Evolutionary conservation across 2,797 vertebrate genomes (phyloP), one percentile per base, ranked within the genome.

Genomic region (Uromys caudimaculatus): DNA sequence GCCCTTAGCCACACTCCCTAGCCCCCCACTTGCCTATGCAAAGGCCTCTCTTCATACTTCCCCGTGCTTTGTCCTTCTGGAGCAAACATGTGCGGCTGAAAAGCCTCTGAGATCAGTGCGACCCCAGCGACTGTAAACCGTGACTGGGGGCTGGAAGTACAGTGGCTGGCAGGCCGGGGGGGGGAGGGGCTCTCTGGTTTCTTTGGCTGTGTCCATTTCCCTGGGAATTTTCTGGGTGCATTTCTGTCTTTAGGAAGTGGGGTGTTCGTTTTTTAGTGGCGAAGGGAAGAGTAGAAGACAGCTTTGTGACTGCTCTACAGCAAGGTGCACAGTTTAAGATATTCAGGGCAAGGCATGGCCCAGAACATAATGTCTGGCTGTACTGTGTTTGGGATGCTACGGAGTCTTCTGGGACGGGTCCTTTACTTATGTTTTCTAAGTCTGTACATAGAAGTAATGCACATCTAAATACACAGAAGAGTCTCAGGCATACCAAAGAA

Each of bases 131-230:
- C 32, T 54, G 82, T 35, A 85, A 71, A 17, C 23, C 1, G 0
- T 3, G 27, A 0, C 16, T 0, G 3, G 7, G 21, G 5, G 1
- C 3, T 0, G 16, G 24, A 35, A 7, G 7, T 0, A 19, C 16
- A 24, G 29, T 11, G 1, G 47, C 4, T 6, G 12, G 13, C 16
- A 3, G 29, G 19, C 6, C 17, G n/a, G 21, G 50, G 7, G 11
- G 19, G 32, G 47, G 17, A 11, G 35, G 35, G 23, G 13, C 21
- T 52, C 16, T 54, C 47, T 9, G 0, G 1, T 69, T 38, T 52
- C 17, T 54, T 24, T 29, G 5, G 8, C n/a, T 27, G 0, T 13
- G 44, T 3, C 23, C 6, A 6, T 77, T 19, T 56, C 9, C 52
- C 1, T 5, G 1, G 50, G 35, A 11, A 29, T 58, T 11, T 16